Evolutionary conservation across 2,888 invertebrate genomes (phyloP).

Genomic region (Euproctis similis): DNA sequence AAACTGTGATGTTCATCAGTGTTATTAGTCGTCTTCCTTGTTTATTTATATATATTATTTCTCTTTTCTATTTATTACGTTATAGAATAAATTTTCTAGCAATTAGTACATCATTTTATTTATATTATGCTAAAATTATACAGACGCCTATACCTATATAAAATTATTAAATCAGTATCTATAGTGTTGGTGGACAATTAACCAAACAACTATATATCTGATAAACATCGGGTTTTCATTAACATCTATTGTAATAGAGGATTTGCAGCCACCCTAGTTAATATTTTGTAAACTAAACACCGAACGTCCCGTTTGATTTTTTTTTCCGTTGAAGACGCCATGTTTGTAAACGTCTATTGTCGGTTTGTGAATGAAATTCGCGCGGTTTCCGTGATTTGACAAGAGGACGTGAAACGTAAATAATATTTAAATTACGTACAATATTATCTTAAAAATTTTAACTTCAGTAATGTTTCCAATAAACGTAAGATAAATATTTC

Average conservation of each 20-base stretch:
- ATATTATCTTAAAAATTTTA: no score
- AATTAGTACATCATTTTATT: no score
- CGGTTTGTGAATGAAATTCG: conserved; percentile 69
- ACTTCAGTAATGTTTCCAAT: no score
- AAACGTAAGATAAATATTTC: no score
- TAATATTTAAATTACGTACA: no score
- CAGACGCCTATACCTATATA: no score
- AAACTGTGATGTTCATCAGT: conserved; percentile 42
- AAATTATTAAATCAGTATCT: no score
- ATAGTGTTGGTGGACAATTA: no score
- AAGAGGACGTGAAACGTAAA: conserved; percentile 42
- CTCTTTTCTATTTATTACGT: neutral
- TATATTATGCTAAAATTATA: no score
- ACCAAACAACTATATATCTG: no score
- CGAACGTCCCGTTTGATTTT: conserved; percentile 65
- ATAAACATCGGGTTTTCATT: conserved; percentile 25
- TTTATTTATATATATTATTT: neutral
- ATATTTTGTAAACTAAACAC: conserved; percentile 66
- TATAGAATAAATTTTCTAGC: no score
- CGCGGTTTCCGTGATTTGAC: conserved; percentile 63
- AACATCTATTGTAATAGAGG: conserved; percentile 35
- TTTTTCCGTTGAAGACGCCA: conserved; percentile 62
- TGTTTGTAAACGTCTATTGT: conserved; percentile 64
- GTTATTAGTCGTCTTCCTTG: conserved; percentile 31
- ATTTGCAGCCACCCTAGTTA: conserved; percentile 56